phyloP scores from a whole-genome alignment of 2,888 invertebrate genomes.

The Diabrotica balteata region DNA sequence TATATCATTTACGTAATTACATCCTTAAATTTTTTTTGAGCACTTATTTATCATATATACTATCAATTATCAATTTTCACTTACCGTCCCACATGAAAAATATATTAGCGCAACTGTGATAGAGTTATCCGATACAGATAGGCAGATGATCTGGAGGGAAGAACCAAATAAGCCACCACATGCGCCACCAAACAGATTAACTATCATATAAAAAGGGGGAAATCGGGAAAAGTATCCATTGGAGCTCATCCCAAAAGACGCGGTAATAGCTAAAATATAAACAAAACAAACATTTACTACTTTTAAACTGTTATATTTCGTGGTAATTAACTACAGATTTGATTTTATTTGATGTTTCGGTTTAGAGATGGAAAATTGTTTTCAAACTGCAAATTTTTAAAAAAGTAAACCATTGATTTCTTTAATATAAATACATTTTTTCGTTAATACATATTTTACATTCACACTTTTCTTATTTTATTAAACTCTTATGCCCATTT shows the following conservation, averaged over 20 bases:
- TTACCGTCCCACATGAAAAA: constrained; percentile 32
- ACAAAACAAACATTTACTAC: background rate
- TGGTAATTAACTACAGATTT: no score
- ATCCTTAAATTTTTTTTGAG: no score
- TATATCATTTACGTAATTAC: no score
- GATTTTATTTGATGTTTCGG: no score
- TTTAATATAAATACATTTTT: no score
- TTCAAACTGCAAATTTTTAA: no score
- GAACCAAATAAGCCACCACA: constrained; percentile 29
- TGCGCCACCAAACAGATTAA: constrained; percentile 31
- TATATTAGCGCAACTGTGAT: constrained; percentile 37
- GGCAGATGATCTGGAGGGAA: constrained; percentile 31
- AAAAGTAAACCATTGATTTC: no score
- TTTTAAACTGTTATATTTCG: no score
- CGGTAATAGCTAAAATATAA: constrained; percentile 4
- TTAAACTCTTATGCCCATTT: no score
- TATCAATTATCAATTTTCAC: background rate
- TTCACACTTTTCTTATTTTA: no score
- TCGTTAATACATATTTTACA: no score
- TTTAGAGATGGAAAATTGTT: no score
- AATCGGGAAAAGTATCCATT: constrained; percentile 28
- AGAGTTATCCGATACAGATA: constrained; percentile 33
- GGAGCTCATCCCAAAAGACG: background rate
- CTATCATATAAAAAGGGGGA: constrained; percentile 30
- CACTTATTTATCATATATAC: background rate